Evolutionary conservation across 2,888 invertebrate genomes (phyloP).

Genomic region (Trachelus iudaicus): DNA sequence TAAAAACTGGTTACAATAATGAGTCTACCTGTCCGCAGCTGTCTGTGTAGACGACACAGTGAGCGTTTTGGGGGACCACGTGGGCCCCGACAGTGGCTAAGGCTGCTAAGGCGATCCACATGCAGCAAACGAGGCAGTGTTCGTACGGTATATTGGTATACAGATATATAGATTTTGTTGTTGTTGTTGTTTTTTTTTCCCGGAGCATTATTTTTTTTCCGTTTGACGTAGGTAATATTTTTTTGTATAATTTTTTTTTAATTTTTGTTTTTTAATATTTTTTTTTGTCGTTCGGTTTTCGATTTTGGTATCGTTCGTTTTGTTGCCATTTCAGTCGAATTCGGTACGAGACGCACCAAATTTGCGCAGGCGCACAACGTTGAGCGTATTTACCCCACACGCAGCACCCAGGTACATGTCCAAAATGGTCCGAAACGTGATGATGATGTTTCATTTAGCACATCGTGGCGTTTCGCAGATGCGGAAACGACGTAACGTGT

Average conservation of each 20-base stretch:
- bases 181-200: constrained; percentile 4
- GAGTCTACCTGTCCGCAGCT: constrained; percentile 91
- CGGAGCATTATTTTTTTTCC: constrained; percentile 5
- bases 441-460: constrained; percentile 1
- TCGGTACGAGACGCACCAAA: constrained; percentile 62
- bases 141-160: constrained; percentile 55
- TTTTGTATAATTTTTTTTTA: constrained; percentile 36
- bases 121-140: constrained; percentile 70
- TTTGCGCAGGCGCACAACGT: constrained; percentile 56
- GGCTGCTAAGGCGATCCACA: constrained; percentile 69
- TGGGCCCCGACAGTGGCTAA: constrained; percentile 74
- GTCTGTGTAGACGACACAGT: constrained; percentile 95
- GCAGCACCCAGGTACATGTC: constrained; percentile 64
- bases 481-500: too few relatives aligned
- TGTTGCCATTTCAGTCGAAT: constrained; percentile 60
- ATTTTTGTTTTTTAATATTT: constrained; percentile 32
- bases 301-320: constrained; percentile 32
- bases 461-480: too few relatives aligned
- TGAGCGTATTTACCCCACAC: constrained; percentile 50
- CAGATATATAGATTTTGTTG: neutral
- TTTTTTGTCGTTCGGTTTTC: constrained; percentile 39
- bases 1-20: constrained; percentile 67
- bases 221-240: constrained; percentile 26
- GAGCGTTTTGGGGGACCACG: constrained; percentile 86
- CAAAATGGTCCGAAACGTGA: constrained; percentile 43